Evolutionary conservation across 2,888 invertebrate species (phyloP).

Genomic region (Mylabris sibirica): DNA sequence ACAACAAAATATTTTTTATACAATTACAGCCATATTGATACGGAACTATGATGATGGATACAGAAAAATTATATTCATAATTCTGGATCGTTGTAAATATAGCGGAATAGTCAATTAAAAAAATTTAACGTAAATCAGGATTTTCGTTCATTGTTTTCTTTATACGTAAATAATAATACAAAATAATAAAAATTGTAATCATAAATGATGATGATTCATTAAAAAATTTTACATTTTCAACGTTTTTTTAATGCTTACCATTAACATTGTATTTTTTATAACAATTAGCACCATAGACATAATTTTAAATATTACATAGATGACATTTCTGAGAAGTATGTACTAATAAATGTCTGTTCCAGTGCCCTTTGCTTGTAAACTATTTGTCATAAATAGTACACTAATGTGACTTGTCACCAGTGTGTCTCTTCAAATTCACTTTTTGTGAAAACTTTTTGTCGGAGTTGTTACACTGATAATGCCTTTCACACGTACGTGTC

Average conservation of each 20-base stretch:
- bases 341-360: too few species aligned
- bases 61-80: neutral
- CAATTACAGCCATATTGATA: conserved; percentile 14
- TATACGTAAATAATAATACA: conserved; percentile 71
- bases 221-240: conserved; percentile 13
- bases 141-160: conserved; percentile 88
- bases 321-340: too few species aligned
- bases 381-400: too few species aligned
- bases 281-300: conserved; percentile 96
- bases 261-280: conserved; percentile 87
- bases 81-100: conserved; percentile 12
- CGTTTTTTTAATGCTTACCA: conserved; percentile 63
- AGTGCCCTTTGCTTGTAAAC: too few species aligned
- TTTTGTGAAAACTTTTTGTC: too few species aligned
- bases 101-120: neutral
- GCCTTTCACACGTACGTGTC: too few species aligned
- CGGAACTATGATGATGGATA: conserved; percentile 10
- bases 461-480: too few species aligned
- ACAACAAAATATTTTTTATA: conserved; percentile 20
- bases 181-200: conserved; percentile 8
- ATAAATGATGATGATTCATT: conserved; percentile 12
- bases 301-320: too few species aligned
- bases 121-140: conserved; percentile 81
- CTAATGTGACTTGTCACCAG: too few species aligned
- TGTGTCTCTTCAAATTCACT: too few species aligned